Evolutionary conservation across 2,888 invertebrate species (phyloP).

Genomic region (Orgyia antiqua): DNA sequence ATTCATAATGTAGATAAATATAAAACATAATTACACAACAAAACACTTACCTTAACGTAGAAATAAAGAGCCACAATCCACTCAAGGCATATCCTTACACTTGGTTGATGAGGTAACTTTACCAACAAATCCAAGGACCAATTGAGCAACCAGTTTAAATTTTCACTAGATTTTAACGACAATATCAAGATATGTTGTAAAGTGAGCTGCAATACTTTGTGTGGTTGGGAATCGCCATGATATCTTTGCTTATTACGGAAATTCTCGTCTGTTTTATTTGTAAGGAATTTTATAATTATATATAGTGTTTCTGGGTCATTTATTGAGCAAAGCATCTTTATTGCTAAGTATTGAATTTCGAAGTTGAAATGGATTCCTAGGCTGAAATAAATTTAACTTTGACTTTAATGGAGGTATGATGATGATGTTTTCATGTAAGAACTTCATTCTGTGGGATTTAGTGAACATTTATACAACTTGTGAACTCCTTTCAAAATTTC

Average conservation of each 20-base stretch:
- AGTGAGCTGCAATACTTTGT: conserved; percentile 47
- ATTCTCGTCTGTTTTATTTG: conserved; percentile 40
- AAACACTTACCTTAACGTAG: conserved; percentile 44
- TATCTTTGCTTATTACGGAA: conserved; percentile 60
- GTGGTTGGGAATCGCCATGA: conserved; percentile 58
- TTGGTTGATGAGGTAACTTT: conserved; percentile 59
- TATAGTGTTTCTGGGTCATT: conserved; percentile 32
- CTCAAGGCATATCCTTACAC: conserved; percentile 54
- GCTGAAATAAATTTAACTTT: conserved; percentile 47
- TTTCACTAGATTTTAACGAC: conserved; percentile 31
- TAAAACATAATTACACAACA: no score
- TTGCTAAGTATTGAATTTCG: conserved; percentile 46
- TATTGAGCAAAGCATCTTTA: conserved; percentile 42
- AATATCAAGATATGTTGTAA: conserved; percentile 52
- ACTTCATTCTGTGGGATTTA: no score
- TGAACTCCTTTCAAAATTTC: no score
- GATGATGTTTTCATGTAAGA: no score
- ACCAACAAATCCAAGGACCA: conserved; percentile 55
- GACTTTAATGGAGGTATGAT: no score
- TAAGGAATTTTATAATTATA: conserved; percentile 39
- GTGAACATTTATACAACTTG: no score
- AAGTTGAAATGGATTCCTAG: conserved; percentile 42
- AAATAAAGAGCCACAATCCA: conserved; percentile 58
- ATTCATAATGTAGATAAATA: no score
- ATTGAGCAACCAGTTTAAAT: conserved; percentile 23